Percentiles rank a stretch among this genome's conserved stretches.
Evolutionary conservation across 2,113 vertebrate species (phyloP).

Genomic region (Catharus fuscescens): DNA sequence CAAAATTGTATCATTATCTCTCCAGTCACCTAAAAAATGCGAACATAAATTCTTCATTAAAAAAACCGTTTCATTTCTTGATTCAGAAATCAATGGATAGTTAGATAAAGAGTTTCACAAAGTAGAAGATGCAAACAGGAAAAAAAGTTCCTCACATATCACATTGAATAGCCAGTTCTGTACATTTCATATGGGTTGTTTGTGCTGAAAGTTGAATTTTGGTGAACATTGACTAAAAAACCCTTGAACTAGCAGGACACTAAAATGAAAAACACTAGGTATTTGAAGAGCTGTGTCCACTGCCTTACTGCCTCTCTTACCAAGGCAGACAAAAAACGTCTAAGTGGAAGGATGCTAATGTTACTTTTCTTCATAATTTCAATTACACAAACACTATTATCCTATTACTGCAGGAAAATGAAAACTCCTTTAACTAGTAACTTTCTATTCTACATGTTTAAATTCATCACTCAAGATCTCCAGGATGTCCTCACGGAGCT

Average conservation of each 20-base stretch:
- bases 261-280: neutral
- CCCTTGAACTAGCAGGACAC: neutral
- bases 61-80: neutral
- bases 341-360: neutral
- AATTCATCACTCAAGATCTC: neutral
- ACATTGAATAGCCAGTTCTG: neutral
- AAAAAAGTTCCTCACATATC: neutral
- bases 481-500: rapidly evolving
- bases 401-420: neutral
- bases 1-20: neutral
- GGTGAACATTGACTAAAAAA: neutral
- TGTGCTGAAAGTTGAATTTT: neutral
- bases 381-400: neutral
- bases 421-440: neutral
- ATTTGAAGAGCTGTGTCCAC: neutral
- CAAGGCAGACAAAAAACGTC: neutral
- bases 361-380: neutral
- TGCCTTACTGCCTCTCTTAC: neutral
- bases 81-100: neutral
- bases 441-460: neutral
- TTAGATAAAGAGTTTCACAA: neutral
- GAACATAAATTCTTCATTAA: neutral
- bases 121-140: neutral
- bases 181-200: neutral
- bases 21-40: neutral